Evolutionary conservation across 2,113 vertebrate genomes (phyloP).

Genomic region (Genyomyrus donnyi): DNA sequence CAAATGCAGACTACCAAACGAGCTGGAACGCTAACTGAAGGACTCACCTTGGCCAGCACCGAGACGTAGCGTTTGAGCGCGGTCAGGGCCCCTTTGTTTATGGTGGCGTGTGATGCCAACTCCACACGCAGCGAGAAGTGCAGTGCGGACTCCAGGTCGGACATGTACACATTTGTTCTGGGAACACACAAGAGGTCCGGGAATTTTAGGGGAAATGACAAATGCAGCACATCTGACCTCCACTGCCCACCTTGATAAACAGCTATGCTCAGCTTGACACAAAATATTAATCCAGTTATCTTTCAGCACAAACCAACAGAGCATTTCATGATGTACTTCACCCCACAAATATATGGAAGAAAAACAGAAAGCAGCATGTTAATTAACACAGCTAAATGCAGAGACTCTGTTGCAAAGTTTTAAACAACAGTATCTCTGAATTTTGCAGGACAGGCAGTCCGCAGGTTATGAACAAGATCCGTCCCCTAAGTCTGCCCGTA

Average conservation of each 20-base stretch:
- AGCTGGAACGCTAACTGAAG: background rate
- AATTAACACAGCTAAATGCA: background rate
- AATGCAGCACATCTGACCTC: background rate
- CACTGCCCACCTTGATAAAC: background rate
- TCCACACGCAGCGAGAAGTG: slow-evolving; percentile 81
- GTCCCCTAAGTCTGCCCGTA: background rate
- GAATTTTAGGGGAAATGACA: background rate
- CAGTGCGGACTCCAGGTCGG: slow-evolving; percentile 79
- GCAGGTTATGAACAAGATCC: background rate
- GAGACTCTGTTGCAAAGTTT: background rate
- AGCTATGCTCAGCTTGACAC: background rate
- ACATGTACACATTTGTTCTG: slow-evolving; percentile 81
- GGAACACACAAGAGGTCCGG: background rate
- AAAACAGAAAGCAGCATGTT: background rate
- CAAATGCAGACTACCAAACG: background rate
- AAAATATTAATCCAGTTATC: background rate
- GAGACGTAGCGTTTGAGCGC: slow-evolving; percentile 68
- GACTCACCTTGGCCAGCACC: slow-evolving; percentile 71
- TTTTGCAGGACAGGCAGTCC: background rate
- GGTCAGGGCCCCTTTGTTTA: slow-evolving; percentile 59
- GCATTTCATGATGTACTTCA: background rate
- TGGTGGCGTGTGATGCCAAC: slow-evolving; percentile 50
- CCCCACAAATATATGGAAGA: background rate
- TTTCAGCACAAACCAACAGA: background rate
- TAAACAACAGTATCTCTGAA: background rate